These are phyloP conservation scores for Corynorhinus townsendii DNA, from an alignment of 2,113 vertebrate species.

Conservation along the genomic window DNA sequence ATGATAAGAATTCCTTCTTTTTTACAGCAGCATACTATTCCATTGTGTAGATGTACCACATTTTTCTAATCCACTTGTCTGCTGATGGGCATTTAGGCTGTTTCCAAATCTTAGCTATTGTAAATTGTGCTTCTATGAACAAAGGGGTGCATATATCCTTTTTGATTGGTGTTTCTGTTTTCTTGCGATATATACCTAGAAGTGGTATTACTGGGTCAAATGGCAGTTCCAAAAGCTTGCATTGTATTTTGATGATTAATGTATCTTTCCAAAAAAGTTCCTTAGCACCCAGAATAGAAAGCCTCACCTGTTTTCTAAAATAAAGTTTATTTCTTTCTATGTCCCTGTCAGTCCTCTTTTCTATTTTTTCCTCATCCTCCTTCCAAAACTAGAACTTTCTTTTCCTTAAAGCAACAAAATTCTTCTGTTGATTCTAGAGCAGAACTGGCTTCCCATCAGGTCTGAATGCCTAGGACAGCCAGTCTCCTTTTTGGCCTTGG, in stretches of 20 bases:
- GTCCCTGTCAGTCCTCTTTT: neutral
- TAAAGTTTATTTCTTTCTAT: neutral
- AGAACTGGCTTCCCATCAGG: neutral
- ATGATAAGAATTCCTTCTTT: too few relatives aligned
- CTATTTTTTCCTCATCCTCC: neutral
- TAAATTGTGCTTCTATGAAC: too few relatives aligned
- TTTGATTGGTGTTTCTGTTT: too few relatives aligned
- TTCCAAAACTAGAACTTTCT: neutral
- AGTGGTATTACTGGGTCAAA: too few relatives aligned
- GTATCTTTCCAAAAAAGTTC: neutral
- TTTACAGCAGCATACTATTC: too few relatives aligned
- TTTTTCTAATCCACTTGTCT: too few relatives aligned
- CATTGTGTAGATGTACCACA: too few relatives aligned
- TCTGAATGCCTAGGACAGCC: neutral
- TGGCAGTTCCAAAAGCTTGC: neutral
- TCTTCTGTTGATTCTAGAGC: neutral
- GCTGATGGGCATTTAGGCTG: too few relatives aligned
- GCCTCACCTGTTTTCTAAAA: neutral
- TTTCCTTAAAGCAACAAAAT: neutral
- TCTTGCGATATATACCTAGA: too few relatives aligned
- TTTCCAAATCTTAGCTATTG: too few relatives aligned
- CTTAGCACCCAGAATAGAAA: neutral
- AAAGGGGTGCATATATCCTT: too few relatives aligned
- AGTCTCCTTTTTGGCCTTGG: rapidly evolving
- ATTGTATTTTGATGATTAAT: neutral